A percentile compares a stretch with the other conserved stretches of the same genome.
Conservation (phyloP, 2,888 invertebrate genomes). For the Chrysotoxum bicinctum region DNA sequence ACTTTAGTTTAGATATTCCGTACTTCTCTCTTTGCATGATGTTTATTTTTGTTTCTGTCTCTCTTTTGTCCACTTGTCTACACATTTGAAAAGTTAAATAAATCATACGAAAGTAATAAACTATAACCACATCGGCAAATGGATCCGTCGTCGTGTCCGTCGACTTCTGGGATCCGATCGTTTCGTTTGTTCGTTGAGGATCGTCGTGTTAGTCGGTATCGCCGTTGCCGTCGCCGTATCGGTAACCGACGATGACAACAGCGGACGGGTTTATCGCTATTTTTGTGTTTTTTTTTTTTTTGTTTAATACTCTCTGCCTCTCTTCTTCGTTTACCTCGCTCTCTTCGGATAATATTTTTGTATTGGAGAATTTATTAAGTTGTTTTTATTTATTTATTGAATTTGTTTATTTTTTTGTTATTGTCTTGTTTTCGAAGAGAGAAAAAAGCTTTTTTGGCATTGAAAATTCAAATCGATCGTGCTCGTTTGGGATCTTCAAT, state of each 20-base stretch:
- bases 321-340: background rate
- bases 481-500: slow-evolving; percentile 17
- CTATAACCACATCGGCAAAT: slow-evolving; percentile 47
- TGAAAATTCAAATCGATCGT: slow-evolving; percentile 43
- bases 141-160: slow-evolving; percentile 33
- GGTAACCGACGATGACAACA: slow-evolving; percentile 36
- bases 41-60: slow-evolving; percentile 33
- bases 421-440: slow-evolving; percentile 7
- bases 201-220: slow-evolving; percentile 7
- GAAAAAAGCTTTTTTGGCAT: slow-evolving; percentile 52
- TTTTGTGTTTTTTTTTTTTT: slow-evolving; percentile 30
- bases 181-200: slow-evolving; percentile 52
- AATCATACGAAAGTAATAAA: slow-evolving; percentile 55
- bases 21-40: slow-evolving; percentile 27
- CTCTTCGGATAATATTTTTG: background rate
- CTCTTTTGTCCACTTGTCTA: slow-evolving; percentile 32
- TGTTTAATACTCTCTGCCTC: background rate
- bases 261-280: slow-evolving; percentile 68
- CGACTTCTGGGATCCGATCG: slow-evolving; percentile 50
- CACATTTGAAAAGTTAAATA: slow-evolving; percentile 59
- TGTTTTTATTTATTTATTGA: slow-evolving; percentile 51
- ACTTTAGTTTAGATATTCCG: slow-evolving; percentile 62
- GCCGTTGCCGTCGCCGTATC: background rate
- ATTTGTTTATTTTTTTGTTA: slow-evolving; percentile 19
- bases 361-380: slow-evolving; percentile 50